Conservation (phyloP, 1,140 invertebrate genomes). For the Protaetia brevitarsis region DNA sequence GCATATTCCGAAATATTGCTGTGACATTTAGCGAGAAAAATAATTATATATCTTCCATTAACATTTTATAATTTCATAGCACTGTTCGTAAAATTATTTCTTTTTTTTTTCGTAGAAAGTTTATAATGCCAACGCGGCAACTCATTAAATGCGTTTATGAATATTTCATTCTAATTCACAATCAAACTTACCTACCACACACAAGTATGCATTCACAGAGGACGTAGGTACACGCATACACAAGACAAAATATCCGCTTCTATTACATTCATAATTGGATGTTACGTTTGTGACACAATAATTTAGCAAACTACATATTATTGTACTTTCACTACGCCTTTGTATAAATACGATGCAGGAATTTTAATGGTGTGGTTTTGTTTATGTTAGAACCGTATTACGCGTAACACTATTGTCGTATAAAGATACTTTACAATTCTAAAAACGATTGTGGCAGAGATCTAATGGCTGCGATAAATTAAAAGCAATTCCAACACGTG, state of each 20-base stretch:
- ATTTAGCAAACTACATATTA: conserved; percentile 2
- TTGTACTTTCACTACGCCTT: background rate
- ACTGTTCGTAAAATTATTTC: too few relatives aligned
- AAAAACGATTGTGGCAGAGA: background rate
- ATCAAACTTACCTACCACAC: too few relatives aligned
- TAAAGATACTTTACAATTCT: background rate
- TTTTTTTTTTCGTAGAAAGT: too few relatives aligned
- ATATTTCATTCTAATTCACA: too few relatives aligned
- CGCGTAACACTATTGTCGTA: background rate
- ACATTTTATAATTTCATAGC: too few relatives aligned
- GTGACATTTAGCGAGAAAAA: too few relatives aligned
- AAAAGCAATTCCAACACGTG: background rate
- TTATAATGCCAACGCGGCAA: too few relatives aligned
- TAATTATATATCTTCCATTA: too few relatives aligned
- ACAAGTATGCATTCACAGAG: too few relatives aligned
- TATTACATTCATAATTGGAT: background rate
- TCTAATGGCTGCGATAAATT: background rate
- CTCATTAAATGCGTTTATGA: too few relatives aligned
- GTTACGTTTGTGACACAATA: background rate
- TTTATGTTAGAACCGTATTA: conserved; percentile 1
- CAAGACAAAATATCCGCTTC: background rate
- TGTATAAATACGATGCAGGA: background rate
- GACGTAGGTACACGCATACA: background rate
- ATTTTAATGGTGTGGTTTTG: background rate
- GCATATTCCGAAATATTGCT: too few relatives aligned